Percentiles rank a stretch among this genome's conserved stretches.
Evolutionary conservation across 2,888 invertebrate genomes (phyloP).

Genomic region (Protodeltote pygarga): DNA sequence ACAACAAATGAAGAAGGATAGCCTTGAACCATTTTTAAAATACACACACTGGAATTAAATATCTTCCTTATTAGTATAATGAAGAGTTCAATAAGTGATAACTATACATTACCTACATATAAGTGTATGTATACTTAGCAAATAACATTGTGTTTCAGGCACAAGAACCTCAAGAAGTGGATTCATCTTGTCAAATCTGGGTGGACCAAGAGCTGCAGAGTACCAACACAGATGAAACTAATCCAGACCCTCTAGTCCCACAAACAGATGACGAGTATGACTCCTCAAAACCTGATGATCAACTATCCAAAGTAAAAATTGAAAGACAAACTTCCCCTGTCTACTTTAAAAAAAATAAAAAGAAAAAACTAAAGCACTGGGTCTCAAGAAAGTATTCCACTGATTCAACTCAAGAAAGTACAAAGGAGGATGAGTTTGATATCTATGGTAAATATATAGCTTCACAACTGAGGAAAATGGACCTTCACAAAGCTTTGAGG

Average conservation of each 20-base stretch:
- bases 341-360: constrained; percentile 61
- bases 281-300: constrained; percentile 48
- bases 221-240: constrained; percentile 55
- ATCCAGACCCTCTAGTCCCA: constrained; percentile 67
- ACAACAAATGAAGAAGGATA: too few relatives aligned
- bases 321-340: constrained; percentile 42
- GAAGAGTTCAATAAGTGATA: too few relatives aligned
- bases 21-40: too few relatives aligned
- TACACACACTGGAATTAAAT: too few relatives aligned
- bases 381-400: constrained; percentile 49
- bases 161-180: constrained; percentile 64
- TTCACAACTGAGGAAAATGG: constrained; percentile 68
- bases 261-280: constrained; percentile 67
- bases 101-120: too few relatives aligned
- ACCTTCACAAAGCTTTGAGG: constrained; percentile 63
- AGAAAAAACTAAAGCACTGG: constrained; percentile 64
- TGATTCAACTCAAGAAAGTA: constrained; percentile 42
- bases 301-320: constrained; percentile 51
- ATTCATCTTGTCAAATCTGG: constrained; percentile 71
- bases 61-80: too few relatives aligned
- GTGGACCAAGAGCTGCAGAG: constrained; percentile 60
- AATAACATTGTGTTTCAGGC: constrained; percentile 48
- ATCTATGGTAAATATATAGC: constrained; percentile 75
- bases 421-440: constrained; percentile 73
- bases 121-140: background rate